These are phyloP conservation scores for Dromaius novaehollandiae DNA, from an alignment of 2,113 vertebrate species.

Conservation along the genomic window DNA sequence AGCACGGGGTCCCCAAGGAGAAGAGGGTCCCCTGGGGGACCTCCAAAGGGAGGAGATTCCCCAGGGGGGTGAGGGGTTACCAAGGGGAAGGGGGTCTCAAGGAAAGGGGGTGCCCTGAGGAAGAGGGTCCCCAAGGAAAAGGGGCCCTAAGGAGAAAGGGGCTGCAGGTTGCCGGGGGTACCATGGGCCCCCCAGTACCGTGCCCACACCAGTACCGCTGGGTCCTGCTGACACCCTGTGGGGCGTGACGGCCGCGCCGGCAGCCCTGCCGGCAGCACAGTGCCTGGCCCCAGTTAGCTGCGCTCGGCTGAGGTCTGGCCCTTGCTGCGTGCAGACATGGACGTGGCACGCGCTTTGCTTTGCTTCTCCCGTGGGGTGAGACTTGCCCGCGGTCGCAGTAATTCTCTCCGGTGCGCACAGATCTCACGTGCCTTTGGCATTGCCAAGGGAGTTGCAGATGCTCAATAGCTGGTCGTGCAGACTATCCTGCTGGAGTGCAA, in stretches of 20 bases:
- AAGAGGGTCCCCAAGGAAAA: background rate
- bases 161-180: background rate
- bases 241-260: background rate
- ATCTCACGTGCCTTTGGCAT: accelerated
- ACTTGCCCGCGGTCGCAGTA: background rate
- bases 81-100: accelerated
- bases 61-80: accelerated
- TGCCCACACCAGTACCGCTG: accelerated
- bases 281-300: no score
- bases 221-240: background rate
- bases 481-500: accelerated
- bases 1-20: background rate
- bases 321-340: accelerated
- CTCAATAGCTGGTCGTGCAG: background rate
- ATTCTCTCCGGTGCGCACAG: no score
- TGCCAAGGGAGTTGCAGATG: accelerated
- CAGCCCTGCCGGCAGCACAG: background rate
- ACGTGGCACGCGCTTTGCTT: accelerated
- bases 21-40: accelerated
- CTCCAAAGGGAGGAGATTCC: background rate
- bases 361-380: background rate
- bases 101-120: no score
- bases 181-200: background rate
- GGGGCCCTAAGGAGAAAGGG: background rate
- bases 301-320: accelerated